A percentile compares a stretch with the other conserved stretches of the same genome.
Conservation (phyloP, 2,888 invertebrate species). For the Lycocerus yunnanus region DNA sequence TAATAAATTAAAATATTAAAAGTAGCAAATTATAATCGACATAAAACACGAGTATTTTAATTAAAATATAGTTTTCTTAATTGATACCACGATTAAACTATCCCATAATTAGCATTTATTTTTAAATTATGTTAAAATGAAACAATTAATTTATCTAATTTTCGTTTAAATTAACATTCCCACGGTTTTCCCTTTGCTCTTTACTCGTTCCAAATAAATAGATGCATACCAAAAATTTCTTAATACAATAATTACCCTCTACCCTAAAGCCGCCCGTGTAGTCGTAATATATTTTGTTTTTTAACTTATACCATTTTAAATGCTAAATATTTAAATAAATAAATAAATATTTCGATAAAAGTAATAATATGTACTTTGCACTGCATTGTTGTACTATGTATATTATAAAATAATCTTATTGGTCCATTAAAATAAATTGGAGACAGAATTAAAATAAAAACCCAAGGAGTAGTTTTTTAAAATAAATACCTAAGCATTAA, state of each 20-base stretch:
- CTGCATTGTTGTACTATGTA: neutral
- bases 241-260: neutral
- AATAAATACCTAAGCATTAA: slow-evolving; percentile 4
- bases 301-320: too few relatives aligned
- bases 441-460: slow-evolving; percentile 8
- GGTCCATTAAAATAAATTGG: neutral
- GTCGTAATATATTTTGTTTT: too few relatives aligned
- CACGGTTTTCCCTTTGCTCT: neutral
- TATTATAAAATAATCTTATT: neutral
- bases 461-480: neutral
- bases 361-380: too few relatives aligned
- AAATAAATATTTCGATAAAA: neutral
- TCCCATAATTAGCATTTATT: neutral
- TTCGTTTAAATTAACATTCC: neutral
- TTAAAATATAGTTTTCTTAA: neutral
- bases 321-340: neutral
- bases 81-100: neutral
- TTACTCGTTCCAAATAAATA: neutral
- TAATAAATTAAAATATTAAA: neutral
- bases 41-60: neutral
- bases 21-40: neutral
- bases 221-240: neutral
- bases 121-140: neutral
- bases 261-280: too few relatives aligned
- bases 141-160: neutral